phyloP scores from a whole-genome alignment of 2,113 vertebrate species.

The Pedetes capensis region DNA sequence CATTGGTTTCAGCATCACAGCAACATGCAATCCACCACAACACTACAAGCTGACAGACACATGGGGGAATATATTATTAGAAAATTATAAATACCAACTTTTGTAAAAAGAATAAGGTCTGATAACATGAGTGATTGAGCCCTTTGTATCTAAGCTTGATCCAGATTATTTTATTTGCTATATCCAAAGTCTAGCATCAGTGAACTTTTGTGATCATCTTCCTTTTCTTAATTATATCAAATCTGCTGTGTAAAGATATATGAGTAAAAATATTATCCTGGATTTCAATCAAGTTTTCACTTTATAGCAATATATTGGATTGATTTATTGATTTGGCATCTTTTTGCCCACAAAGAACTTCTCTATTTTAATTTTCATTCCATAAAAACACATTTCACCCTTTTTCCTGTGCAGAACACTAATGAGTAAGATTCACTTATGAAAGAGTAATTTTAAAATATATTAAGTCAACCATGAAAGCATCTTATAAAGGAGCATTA shows the following conservation, averaged over 20 bases:
- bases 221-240: not conserved
- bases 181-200: not conserved
- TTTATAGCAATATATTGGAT: not conserved
- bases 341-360: not conserved
- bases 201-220: not conserved
- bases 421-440: not conserved
- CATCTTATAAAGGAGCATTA: not conserved
- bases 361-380: conserved; percentile 3
- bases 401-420: not conserved
- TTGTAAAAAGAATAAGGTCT: not conserved
- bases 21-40: no score
- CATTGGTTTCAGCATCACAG: no score
- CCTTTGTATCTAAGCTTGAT: not conserved
- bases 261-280: not conserved
- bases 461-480: not conserved
- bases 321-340: not conserved
- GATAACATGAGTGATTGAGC: not conserved
- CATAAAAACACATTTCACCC: not conserved
- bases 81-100: not conserved
- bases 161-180: not conserved
- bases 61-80: not conserved
- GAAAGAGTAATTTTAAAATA: not conserved
- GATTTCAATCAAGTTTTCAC: not conserved
- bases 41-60: no score
- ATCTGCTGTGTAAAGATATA: not conserved